Evolutionary conservation across 2,797 vertebrate species (phyloP), one percentile per base, ranked within the genome.

Genomic region (Enteromius fasciolatus): DNA sequence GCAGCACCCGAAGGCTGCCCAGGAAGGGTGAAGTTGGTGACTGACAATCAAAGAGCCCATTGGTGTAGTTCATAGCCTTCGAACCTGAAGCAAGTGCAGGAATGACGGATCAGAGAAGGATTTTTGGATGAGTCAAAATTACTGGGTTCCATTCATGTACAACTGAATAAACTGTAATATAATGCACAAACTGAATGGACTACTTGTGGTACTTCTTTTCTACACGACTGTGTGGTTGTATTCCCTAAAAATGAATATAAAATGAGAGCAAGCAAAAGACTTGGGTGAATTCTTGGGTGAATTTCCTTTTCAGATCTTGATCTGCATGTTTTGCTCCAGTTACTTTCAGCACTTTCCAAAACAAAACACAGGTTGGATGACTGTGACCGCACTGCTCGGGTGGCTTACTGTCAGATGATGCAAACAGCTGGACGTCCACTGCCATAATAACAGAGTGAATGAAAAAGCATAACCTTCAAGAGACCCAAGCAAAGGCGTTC

Each of bases 21-120:
- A 99, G 90, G 90, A 98, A 97, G 0, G 98, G 97, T 0, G 98
- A 98, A 0, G 96, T 96, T 54, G 98, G 98, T 0, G 98, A 99
- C 91, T 99, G 98, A 91, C 98, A 99, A 91, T 98, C 97, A 81
- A 98, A 99, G 83, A 99, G 93, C 23, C 98, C 97, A 2, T 98
- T 99, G 83, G 97, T 95, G 89, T 97, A 99, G 76, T 98, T 98
- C 92, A 99, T 93, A 0, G 97, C 98, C 93, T 99, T 99, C 76
- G 98, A 99, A 91, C 98, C 98, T 99, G 31, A 73, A 1, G 70
- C 12, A 75, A 76, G 81, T 36, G 15, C 6, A 82, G 10, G 5
- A 28, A 57, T 9, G 11, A 12, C 10, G 18, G 44, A 44, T 68
- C 14, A 73, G n/a, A 20, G 14, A 52, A 3, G 17, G 4, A 33